Evolutionary conservation across 2,888 invertebrate species (phyloP).

Genomic region (Polymixis flavicincta): DNA sequence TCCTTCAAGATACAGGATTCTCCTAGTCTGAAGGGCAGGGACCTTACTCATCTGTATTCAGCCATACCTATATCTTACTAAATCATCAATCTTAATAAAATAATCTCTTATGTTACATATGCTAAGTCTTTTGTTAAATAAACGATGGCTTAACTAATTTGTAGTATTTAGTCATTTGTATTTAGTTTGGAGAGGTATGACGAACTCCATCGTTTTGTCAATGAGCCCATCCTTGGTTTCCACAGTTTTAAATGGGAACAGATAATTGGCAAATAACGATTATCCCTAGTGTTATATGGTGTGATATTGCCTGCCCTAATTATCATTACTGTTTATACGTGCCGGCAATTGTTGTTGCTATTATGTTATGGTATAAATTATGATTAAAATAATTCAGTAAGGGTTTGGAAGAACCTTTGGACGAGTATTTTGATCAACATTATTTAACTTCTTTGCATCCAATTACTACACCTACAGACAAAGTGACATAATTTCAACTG

Average conservation of each 20-base stretch:
- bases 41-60: no score
- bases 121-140: no score
- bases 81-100: no score
- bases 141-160: no score
- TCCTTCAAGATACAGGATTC: no score
- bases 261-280: conserved; percentile 26
- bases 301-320: conserved; percentile 1
- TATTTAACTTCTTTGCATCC: not conserved
- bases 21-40: no score
- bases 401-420: not conserved
- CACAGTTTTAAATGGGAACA: not conserved
- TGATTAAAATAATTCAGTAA: not conserved
- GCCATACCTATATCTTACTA: no score
- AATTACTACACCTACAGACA: not conserved
- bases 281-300: not conserved
- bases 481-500: conserved; percentile 17
- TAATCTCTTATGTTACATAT: no score
- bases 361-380: not conserved
- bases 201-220: not conserved
- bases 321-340: conserved; percentile 20
- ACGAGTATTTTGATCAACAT: not conserved
- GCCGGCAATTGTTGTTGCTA: not conserved
- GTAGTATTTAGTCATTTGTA: no score
- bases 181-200: no score
- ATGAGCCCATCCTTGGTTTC: not conserved